Evolutionary conservation across 2,113 vertebrate species (phyloP), one percentile per base, ranked within the genome.

Genomic region (Rynchops niger): DNA sequence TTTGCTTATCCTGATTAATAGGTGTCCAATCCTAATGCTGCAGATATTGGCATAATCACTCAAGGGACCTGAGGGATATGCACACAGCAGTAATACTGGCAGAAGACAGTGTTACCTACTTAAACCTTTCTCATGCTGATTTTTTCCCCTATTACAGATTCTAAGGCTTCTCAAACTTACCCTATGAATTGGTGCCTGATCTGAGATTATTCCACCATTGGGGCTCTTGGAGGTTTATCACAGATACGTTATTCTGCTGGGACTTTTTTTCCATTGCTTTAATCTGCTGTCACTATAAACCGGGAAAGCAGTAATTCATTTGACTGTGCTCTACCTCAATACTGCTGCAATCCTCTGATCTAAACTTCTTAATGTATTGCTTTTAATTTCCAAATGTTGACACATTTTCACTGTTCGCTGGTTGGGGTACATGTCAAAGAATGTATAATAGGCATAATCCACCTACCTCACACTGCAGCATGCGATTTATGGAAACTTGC

Each of bases 1-100:
- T 96, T 97, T 94, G 30, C 82, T 97, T 83, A 43, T 59, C 38
- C 67, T 97, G 86, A 97, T 97, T 96, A 97, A 97, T 92, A 96
- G 63, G 11, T 74, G 82, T 78, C 81, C 65, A 45, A 62, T 88
- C 47, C 55, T 95, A 91, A 36, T 53, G 30, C 66, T 83, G 40
- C 52, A 82, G 42, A 96, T 96, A 96, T n/a, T 90, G 87, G 78
- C 53, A 86, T 93, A 90, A 91, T 97, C 86, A 83, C 45, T 36
- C 79, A 47, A 86, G 80, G 86, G 66, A 88, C 59, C 36, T 25
- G 23, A 53, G 77, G 61, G 65, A 56, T 45, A 49, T 29, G 84
- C 18, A 91, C 21, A 42, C 9, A 58, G 70, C 22, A 91, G 25
- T 34, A 86, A 63, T 93, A 77, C 69, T 63, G 21, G 78, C 70